Conservation (phyloP, 2,888 invertebrate species). For the Lampropteryx suffumata region DNA sequence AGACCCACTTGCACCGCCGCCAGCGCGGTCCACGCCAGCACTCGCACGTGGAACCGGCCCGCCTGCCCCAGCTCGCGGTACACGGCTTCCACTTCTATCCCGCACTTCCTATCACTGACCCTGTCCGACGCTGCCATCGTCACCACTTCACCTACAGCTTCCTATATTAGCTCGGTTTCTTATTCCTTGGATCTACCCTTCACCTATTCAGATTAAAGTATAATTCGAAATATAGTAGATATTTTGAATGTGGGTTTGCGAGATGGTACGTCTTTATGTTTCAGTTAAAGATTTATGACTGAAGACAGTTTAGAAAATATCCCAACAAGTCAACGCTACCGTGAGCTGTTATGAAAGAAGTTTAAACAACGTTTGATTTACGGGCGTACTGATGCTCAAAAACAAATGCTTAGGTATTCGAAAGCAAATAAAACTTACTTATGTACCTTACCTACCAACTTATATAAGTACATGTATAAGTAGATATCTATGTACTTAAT, state of each 20-base stretch:
- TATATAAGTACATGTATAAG: too few relatives aligned
- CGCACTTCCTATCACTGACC: slow-evolving; percentile 11
- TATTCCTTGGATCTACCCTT: background rate
- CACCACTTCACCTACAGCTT: too few relatives aligned
- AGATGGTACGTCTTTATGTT: slow-evolving; percentile 6
- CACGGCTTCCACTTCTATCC: slow-evolving; percentile 39
- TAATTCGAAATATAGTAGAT: background rate
- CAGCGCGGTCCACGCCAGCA: slow-evolving; percentile 59
- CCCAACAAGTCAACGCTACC: background rate
- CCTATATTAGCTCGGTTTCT: too few relatives aligned
- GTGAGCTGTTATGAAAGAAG: background rate
- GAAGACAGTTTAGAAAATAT: slow-evolving; percentile 3
- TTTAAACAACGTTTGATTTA: background rate
- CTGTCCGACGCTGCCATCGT: too few relatives aligned
- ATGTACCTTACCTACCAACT: too few relatives aligned
- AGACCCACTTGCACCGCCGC: slow-evolving; percentile 78
- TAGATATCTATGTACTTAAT: too few relatives aligned
- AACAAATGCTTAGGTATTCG: too few relatives aligned
- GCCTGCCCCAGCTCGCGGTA: slow-evolving; percentile 64
- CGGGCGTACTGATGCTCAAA: background rate
- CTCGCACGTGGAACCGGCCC: slow-evolving; percentile 59
- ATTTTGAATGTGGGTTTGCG: background rate
- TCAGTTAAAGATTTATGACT: background rate
- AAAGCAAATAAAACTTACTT: too few relatives aligned
- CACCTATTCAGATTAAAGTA: background rate